Conservation (phyloP, 2,888 invertebrate genomes). For the Leistus spinibarbis region DNA sequence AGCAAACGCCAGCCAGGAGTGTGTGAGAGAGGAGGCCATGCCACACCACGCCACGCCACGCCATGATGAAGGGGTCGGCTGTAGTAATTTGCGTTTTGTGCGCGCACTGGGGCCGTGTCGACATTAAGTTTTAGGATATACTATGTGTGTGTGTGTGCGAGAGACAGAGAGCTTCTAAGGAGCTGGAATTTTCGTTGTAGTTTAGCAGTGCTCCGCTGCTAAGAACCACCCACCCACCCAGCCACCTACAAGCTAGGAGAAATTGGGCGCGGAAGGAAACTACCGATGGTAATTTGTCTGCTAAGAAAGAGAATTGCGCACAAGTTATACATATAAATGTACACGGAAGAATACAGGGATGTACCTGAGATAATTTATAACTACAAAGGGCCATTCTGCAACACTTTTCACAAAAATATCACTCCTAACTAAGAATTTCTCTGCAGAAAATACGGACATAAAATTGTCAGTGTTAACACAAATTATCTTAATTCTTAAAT, state of each 20-base stretch:
- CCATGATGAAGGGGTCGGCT: not conserved
- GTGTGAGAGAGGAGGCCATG: not conserved
- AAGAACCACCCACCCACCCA: too few relatives aligned
- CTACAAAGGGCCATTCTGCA: not conserved
- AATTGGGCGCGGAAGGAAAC: conserved; percentile 48
- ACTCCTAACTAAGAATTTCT: too few relatives aligned
- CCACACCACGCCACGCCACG: not conserved
- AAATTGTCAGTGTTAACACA: too few relatives aligned
- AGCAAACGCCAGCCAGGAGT: not conserved
- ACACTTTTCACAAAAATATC: too few relatives aligned
- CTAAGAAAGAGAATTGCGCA: conserved; percentile 43
- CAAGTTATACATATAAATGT: not conserved
- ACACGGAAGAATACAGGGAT: not conserved
- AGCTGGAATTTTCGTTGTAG: not conserved
- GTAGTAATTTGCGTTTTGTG: conserved; percentile 3
- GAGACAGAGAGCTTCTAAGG: not conserved
- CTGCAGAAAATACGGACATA: too few relatives aligned
- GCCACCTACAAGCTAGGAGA: conserved; percentile 15
- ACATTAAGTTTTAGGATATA: conserved; percentile 4
- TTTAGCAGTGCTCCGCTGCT: not conserved
- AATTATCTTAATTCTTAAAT: too few relatives aligned
- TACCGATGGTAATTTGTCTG: conserved; percentile 49
- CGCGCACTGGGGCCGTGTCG: not conserved
- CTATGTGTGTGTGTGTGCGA: not conserved
- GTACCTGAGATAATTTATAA: not conserved